Percentiles rank a stretch among this genome's conserved stretches.
Conservation (phyloP, 2,113 vertebrate genomes). For the Heterocephalus glaber region DNA sequence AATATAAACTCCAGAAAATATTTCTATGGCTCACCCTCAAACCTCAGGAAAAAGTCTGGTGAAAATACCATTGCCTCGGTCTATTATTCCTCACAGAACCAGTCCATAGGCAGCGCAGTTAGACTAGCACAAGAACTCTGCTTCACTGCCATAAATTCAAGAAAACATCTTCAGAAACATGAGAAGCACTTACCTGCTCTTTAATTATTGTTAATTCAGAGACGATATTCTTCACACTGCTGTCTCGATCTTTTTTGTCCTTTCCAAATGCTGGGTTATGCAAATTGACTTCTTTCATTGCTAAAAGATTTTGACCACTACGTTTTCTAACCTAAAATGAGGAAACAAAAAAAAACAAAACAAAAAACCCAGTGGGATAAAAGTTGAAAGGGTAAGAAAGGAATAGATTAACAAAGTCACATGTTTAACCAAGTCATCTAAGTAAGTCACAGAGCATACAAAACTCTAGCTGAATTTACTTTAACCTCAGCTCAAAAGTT, state of each 20-base stretch:
- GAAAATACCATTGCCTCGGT: not conserved
- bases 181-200: constrained; percentile 87
- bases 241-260: constrained; percentile 92
- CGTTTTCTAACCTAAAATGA: constrained; percentile 89
- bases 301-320: constrained; percentile 90
- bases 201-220: constrained; percentile 93
- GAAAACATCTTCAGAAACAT: constrained; percentile 3
- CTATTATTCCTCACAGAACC: not conserved
- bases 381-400: not conserved
- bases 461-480: not conserved
- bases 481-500: not conserved
- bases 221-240: constrained; percentile 92
- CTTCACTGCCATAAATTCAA: not conserved
- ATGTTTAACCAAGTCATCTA: not conserved
- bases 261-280: constrained; percentile 94
- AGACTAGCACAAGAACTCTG: not conserved
- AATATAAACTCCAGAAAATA: not conserved
- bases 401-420: not conserved
- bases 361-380: not conserved
- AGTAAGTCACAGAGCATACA: not conserved
- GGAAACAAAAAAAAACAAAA: not conserved
- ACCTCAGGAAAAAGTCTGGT: not conserved
- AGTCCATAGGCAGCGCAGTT: not conserved
- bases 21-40: not conserved
- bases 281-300: constrained; percentile 94